phyloP scores from a whole-genome alignment of 2,113 vertebrate genomes.

The Pomatostomus ruficeps region DNA sequence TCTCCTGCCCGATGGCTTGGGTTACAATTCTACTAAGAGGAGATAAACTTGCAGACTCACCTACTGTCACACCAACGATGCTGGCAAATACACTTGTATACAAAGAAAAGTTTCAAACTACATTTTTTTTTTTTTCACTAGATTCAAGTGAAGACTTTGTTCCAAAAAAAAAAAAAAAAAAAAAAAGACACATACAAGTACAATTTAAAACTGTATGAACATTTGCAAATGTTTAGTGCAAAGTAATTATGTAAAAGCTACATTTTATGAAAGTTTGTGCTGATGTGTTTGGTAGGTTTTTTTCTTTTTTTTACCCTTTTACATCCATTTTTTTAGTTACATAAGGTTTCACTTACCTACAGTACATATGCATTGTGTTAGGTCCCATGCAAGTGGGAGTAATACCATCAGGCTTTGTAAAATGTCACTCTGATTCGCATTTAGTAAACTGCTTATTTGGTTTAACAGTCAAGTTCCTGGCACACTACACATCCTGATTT shows the following conservation, averaged over 20 bases:
- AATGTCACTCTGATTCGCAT: constrained; percentile 53
- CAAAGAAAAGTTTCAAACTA: constrained; percentile 71
- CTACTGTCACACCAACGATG: constrained; percentile 68
- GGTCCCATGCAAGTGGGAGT: constrained; percentile 62
- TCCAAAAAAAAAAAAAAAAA: constrained; percentile 36
- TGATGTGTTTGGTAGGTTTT: constrained; percentile 64
- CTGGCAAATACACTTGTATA: constrained; percentile 71
- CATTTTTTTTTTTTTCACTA: constrained; percentile 64
- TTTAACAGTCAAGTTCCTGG: constrained; percentile 70
- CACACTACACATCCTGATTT: constrained; percentile 48
- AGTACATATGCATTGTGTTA: constrained; percentile 64
- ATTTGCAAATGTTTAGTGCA: constrained; percentile 74
- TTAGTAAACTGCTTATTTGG: constrained; percentile 65
- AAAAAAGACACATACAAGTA: constrained; percentile 67
- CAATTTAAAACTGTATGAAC: constrained; percentile 70
- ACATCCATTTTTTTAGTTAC: constrained; percentile 65
- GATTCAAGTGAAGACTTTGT: constrained; percentile 70
- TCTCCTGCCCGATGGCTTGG: constrained; percentile 57
- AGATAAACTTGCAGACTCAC: constrained; percentile 61
- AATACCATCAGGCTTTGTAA: constrained; percentile 63
- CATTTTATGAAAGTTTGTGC: constrained; percentile 71
- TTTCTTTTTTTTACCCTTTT: constrained; percentile 53
- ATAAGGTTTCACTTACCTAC: constrained; percentile 70
- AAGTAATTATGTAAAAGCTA: constrained; percentile 72
- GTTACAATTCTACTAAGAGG: constrained; percentile 68